Percentiles rank a stretch among this genome's conserved stretches.
Conservation (phyloP, 2,888 invertebrate species). For the Agapostemon virescens region DNA sequence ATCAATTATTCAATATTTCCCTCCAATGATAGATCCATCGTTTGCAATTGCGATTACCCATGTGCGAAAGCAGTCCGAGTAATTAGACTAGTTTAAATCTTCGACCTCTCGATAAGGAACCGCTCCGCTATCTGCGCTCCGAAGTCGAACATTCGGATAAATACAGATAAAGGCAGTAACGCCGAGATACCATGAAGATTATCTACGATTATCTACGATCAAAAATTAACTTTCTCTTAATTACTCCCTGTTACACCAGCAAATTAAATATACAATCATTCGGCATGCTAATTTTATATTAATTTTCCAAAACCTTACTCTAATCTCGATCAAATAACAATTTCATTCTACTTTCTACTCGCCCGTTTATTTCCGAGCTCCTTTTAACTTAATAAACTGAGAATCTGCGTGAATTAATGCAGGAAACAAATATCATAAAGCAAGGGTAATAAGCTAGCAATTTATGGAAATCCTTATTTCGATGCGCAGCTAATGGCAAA, state of each 20-base stretch:
- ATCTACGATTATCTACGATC: background rate
- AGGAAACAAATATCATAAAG: constrained; percentile 4
- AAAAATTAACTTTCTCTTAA: background rate
- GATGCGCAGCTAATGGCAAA: background rate
- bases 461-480: constrained; percentile 3
- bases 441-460: background rate
- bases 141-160: constrained; percentile 1
- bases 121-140: background rate
- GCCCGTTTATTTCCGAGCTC: background rate
- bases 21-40: background rate
- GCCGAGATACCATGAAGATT: background rate
- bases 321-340: background rate
- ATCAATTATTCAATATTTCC: constrained; percentile 9
- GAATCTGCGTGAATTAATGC: background rate
- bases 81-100: constrained; percentile 6
- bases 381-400: background rate
- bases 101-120: background rate
- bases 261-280: background rate
- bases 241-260: background rate
- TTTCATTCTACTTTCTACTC: background rate
- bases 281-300: background rate
- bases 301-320: background rate
- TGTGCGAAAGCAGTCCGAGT: background rate
- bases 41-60: background rate
- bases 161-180: constrained; percentile 15